Evolutionary conservation across 2,113 vertebrate species (phyloP).

Genomic region (Nerophis ophidion): DNA sequence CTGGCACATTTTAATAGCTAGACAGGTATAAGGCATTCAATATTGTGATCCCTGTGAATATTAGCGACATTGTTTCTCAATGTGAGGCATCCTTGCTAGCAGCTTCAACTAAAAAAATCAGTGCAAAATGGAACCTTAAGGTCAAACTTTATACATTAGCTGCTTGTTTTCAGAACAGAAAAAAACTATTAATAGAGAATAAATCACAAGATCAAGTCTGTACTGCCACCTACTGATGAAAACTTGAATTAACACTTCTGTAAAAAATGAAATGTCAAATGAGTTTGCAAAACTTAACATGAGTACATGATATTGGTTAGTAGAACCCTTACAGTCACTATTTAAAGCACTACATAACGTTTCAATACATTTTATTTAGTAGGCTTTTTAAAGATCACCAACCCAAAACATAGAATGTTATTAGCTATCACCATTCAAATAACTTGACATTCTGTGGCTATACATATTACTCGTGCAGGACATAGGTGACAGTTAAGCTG

Average conservation of each 20-base stretch:
- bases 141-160: not conserved
- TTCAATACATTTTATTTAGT: not conserved
- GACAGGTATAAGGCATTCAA: conserved; percentile 38
- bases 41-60: conserved; percentile 27
- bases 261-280: conserved; percentile 1
- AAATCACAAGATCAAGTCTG: not conserved
- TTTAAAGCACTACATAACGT: conserved; percentile 4
- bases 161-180: conserved; percentile 13
- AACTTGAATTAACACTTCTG: not conserved
- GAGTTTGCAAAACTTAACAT: not conserved
- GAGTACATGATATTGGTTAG: conserved; percentile 2
- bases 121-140: conserved; percentile 35
- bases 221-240: not conserved
- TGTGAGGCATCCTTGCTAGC: conserved; percentile 16
- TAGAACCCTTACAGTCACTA: not conserved
- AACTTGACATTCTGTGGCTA: conserved; percentile 26
- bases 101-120: conserved; percentile 18
- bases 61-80: conserved; percentile 18
- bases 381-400: conserved; percentile 9
- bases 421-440: conserved; percentile 9
- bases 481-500: conserved; percentile 21
- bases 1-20: conserved; percentile 33
- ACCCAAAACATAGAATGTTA: conserved; percentile 10
- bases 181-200: conserved; percentile 2
- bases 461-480: conserved; percentile 42